Evolutionary conservation across 1,140 invertebrate genomes (phyloP), one percentile per base, ranked within the genome.

Genomic region (Chlorops oryzae): DNA sequence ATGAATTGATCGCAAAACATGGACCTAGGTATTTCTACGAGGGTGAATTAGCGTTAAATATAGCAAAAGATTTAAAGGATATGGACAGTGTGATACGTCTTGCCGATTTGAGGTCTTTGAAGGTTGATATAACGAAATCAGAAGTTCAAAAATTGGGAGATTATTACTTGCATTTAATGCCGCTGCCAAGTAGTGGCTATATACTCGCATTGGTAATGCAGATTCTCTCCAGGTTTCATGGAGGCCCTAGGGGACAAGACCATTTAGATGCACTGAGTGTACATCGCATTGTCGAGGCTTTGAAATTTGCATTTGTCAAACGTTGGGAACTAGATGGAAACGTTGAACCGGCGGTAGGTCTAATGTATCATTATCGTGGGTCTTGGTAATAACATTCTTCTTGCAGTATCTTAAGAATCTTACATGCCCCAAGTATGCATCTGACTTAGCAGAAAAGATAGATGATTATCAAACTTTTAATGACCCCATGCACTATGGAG

Each of bases 261-360:
- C 5, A 64, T 18, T 32, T 35, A 9, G 81, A 74, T 62, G n/a
- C n/a, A n/a, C 72, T 76, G 52, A 80, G 80, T 4, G 49, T 59
- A 68, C 92, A 96, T 59, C 80, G 88, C 28, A 82, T 97, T 32
- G 75, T 88, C 2, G 92, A 98, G 74, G 82, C 88, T 1, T 90
- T 96, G 63, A 98, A 98, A 73, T 96, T 88, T 80, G 91, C 84
- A 17, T 98, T 93, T 73, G 93, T 89, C 0, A 81, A 80, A 58
- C 76, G 95, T 51, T 92, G 89, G n/a, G 77, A 85, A 52, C 75
- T 98, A 15, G 95, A 75, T 34, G 87, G 77, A 59, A 54, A 62
- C 3, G 50, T 40, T 4, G 38, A 58, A 20, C 28, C 49, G 13
- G 13, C 45, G 52, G 65, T 65, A 13, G 28, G 28, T 9, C 5